Percentiles rank a stretch among this genome's conserved stretches.
phyloP scores from a whole-genome alignment of 2,888 invertebrate species.

The Hydrotaea diabolus region DNA sequence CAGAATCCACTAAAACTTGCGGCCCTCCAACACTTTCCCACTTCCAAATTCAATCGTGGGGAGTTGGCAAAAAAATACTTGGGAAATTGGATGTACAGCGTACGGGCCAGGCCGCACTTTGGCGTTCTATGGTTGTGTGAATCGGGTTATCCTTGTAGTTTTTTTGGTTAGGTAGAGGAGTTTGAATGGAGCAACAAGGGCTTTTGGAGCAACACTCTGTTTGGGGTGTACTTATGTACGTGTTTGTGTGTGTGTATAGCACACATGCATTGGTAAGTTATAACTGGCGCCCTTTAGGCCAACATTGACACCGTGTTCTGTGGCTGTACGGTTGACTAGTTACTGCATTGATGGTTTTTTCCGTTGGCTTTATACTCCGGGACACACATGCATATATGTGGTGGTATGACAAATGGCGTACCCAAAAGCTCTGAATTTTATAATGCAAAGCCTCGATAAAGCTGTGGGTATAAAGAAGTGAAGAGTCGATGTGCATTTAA shows the following conservation, averaged over 20 bases:
- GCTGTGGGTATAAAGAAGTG: too few relatives aligned
- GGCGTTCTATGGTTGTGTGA: background rate
- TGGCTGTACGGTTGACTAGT: conserved; percentile 64
- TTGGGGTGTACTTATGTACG: background rate
- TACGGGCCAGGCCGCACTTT: too few relatives aligned
- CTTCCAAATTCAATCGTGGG: background rate
- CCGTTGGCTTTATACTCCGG: conserved; percentile 10
- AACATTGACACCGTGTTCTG: conserved; percentile 63
- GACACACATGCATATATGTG: too few relatives aligned
- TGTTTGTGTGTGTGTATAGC: background rate
- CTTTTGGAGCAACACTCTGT: conserved; percentile 53
- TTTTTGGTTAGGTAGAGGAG: conserved; percentile 3
- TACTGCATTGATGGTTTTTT: conserved; percentile 58
- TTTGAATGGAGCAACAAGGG: conserved; percentile 53
- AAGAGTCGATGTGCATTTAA: too few relatives aligned
- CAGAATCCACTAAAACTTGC: conserved; percentile 18
- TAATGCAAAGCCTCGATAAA: too few relatives aligned
- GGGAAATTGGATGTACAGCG: conserved; percentile 15
- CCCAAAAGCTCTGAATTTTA: too few relatives aligned
- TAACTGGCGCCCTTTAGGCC: conserved; percentile 63
- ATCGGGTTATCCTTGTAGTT: conserved; percentile 22
- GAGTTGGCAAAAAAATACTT: background rate
- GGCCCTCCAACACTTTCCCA: background rate
- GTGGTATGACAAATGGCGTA: too few relatives aligned
- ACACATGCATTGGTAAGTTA: conserved; percentile 35